Conservation (phyloP, 2,797 vertebrate species). For the Pelodytes ibericus region DNA sequence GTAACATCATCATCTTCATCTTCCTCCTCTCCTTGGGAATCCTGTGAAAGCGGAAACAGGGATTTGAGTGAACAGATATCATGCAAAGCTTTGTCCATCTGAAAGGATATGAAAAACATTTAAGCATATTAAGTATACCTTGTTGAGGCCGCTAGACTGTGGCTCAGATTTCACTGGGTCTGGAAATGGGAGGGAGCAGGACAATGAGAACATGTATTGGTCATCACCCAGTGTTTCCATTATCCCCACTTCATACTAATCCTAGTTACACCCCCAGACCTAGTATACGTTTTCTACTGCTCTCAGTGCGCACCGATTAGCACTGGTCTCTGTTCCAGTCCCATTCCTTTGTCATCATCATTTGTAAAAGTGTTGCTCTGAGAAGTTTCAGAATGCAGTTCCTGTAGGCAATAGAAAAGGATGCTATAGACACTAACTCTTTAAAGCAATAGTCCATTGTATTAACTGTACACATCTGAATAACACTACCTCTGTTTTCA, state of each 20-base stretch:
- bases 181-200: conserved; percentile 67
- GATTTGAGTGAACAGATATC: not conserved
- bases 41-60: conserved; percentile 57
- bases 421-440: not conserved
- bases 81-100: no score
- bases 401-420: conserved; percentile 20
- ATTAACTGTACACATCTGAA: not conserved
- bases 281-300: conserved; percentile 8
- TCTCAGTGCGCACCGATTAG: conserved; percentile 27
- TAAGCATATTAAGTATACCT: conserved; percentile 50
- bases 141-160: conserved; percentile 58
- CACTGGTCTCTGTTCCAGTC: conserved; percentile 13
- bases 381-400: conserved; percentile 22
- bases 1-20: conserved; percentile 87
- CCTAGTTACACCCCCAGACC: not conserved
- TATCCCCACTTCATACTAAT: conserved; percentile 43
- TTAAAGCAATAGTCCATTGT: not conserved
- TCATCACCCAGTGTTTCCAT: conserved; percentile 54
- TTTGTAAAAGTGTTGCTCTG: conserved; percentile 30
- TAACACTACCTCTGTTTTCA: conserved; percentile 75
- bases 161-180: conserved; percentile 80
- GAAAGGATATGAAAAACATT: conserved; percentile 48
- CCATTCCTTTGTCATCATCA: conserved; percentile 23
- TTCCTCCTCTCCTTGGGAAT: conserved; percentile 79
- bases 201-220: conserved; percentile 56